Conservation (phyloP, 1,140 invertebrate genomes). For the Vollenhovia emeryi region DNA sequence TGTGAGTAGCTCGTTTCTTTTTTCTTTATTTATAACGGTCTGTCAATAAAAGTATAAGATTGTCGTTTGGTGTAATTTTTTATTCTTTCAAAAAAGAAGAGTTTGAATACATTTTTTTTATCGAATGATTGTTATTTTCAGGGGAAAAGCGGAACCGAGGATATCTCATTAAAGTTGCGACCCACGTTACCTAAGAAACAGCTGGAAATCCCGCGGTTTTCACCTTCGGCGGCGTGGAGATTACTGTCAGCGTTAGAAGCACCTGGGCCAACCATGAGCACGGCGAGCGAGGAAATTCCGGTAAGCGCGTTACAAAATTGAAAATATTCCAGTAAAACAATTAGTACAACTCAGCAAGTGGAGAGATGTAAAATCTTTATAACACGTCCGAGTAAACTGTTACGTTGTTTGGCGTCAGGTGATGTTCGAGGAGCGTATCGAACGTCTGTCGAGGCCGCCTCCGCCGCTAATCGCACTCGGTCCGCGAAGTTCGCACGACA, state of each 20-base stretch:
- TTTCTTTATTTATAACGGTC: background rate
- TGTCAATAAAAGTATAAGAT: constrained; percentile 2
- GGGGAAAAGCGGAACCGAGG: constrained; percentile 80
- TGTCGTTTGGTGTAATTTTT: constrained; percentile 16
- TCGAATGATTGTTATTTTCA: constrained; percentile 42
- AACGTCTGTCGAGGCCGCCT: constrained; percentile 84
- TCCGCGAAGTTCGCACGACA: constrained; percentile 86
- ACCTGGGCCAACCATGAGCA: constrained; percentile 78
- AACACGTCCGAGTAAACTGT: background rate
- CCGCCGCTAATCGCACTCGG: constrained; percentile 82
- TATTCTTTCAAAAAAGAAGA: background rate
- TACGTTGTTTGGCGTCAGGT: constrained; percentile 69
- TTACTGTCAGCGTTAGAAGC: constrained; percentile 86
- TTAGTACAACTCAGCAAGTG: constrained; percentile 44
- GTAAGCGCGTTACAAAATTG: constrained; percentile 73
- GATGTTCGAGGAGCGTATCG: constrained; percentile 86
- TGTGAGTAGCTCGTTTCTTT: constrained; percentile 46
- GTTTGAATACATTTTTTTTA: background rate
- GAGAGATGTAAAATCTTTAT: background rate
- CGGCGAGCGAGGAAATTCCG: constrained; percentile 80
- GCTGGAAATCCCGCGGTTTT: constrained; percentile 91
- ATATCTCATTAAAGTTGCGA: constrained; percentile 90
- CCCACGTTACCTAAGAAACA: constrained; percentile 92
- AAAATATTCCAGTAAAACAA: background rate
- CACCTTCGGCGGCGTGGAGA: constrained; percentile 93